These are phyloP conservation scores for Megaleporinus macrocephalus DNA, from an alignment of 2,113 vertebrate genomes.

Conservation along the genomic window DNA sequence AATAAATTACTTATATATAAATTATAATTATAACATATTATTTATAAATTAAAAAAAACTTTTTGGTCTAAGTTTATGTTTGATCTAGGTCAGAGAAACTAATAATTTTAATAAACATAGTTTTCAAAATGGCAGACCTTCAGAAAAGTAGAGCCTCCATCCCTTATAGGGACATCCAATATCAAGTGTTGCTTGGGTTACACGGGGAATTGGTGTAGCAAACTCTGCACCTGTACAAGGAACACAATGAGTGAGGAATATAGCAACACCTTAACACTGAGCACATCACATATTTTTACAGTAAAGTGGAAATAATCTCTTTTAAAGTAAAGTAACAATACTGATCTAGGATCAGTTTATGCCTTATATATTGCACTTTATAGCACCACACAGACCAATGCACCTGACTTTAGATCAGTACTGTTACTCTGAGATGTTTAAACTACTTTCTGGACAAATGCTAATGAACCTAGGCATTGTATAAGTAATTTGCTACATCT, in stretches of 20 bases:
- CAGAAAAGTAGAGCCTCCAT: slow-evolving; percentile 94
- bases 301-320: neutral
- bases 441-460: neutral
- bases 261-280: neutral
- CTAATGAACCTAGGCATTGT: neutral
- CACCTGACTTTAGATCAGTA: too few species aligned
- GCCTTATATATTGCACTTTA: too few species aligned
- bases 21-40: too few species aligned
- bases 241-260: slow-evolving; percentile 3
- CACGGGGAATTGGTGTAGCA: slow-evolving; percentile 58
- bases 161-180: slow-evolving; percentile 87
- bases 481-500: neutral
- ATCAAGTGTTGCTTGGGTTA: slow-evolving; percentile 82
- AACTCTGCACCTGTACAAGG: slow-evolving; percentile 54
- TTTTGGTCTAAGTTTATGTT: neutral
- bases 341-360: too few species aligned
- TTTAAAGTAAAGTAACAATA: too few species aligned
- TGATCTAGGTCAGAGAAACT: neutral
- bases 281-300: neutral
- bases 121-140: too few species aligned
- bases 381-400: too few species aligned
- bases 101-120: too few species aligned
- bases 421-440: neutral
- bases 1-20: too few species aligned
- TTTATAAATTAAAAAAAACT: too few species aligned